phyloP scores from a whole-genome alignment of 2,113 vertebrate species.

The Microcebus griseorufus region DNA sequence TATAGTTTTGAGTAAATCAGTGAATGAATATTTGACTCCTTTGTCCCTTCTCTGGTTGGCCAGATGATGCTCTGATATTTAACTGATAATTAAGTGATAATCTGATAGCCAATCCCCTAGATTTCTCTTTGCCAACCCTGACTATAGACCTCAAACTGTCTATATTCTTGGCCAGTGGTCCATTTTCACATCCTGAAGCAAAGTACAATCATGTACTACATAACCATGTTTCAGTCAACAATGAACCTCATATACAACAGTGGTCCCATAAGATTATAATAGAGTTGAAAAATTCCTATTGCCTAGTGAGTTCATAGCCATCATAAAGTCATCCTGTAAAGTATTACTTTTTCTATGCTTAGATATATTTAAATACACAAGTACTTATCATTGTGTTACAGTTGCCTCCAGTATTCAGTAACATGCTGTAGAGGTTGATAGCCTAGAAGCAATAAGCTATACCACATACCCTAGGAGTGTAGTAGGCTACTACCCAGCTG shows the following conservation, averaged over 20 bases:
- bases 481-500: neutral
- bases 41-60: neutral
- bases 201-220: neutral
- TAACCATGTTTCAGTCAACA: neutral
- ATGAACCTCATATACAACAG: neutral
- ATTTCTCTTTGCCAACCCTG: neutral
- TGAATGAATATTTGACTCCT: neutral
- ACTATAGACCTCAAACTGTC: neutral
- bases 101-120: neutral
- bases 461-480: neutral
- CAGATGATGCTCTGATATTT: neutral
- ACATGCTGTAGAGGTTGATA: neutral
- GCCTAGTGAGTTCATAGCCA: neutral
- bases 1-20: neutral
- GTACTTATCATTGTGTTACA: neutral
- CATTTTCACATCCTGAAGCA: neutral
- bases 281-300: neutral
- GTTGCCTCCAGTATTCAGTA: neutral
- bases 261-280: neutral
- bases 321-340: neutral
- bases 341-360: neutral
- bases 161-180: neutral
- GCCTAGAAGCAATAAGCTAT: neutral
- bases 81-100: neutral
- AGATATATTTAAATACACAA: neutral